Evolutionary conservation across 1,140 invertebrate species (phyloP), one percentile per base, ranked within the genome.

Genomic region (Hydropsyche tenuis): DNA sequence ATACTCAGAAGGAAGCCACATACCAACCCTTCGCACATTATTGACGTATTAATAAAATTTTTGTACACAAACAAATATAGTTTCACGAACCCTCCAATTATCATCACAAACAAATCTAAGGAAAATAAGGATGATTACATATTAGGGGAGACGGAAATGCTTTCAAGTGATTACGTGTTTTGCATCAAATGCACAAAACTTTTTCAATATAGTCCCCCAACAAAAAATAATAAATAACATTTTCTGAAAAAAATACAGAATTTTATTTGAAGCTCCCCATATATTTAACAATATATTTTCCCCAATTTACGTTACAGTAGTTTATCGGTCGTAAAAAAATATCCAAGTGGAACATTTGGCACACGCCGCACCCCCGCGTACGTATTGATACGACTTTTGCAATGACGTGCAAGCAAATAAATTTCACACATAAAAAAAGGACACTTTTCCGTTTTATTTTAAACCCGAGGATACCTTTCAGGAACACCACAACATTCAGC

Each of bases 251-350:
- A n/a, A n/a, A n/a, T n/a, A n/a, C n/a, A n/a, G n/a, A n/a, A n/a
- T n/a, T n/a, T n/a, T n/a, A n/a, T n/a, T n/a, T n/a, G n/a, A n/a
- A n/a, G n/a, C n/a, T n/a, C 45, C 16, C 45, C 14, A 53, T 53
- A 53, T 20, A 20, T 53, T 53, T 53, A 9, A 53, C 51, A 53
- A 53, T 53, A 53, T 53, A 53, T 53, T n/a, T n/a, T 53, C 51
- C 16, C 3, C 51, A 53, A 53, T 53, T 53, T 53, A 53, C 51
- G 51, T 20, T 53, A 53, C 51, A 53, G 51, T 53, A 53, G 51
- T 53, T 53, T 53, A 53, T 53, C 51, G 51, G 51, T 53, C 51
- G 51, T 53, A 53, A 53, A 53, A 51, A 53, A 53, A 53, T 20
- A 53, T 53, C 51, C 51, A 53, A 53, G 51, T 53, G 51, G 51